phyloP scores from a whole-genome alignment of 2,113 vertebrate genomes.

The Pogonocichla stellata region DNA sequence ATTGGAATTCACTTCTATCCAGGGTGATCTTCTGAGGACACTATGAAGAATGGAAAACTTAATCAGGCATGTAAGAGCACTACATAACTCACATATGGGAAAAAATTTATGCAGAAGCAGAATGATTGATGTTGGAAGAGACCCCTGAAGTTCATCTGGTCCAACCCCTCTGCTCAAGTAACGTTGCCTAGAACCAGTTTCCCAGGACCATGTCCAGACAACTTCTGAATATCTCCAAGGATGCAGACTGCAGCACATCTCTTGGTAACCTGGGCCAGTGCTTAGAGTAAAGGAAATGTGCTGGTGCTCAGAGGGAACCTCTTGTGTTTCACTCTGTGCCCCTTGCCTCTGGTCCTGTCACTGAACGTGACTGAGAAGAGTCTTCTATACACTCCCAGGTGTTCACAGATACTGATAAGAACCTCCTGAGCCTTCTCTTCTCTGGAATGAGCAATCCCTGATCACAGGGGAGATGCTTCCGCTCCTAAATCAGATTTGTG shows the following conservation, averaged over 20 bases:
- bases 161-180: background rate
- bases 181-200: background rate
- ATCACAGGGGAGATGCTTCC: background rate
- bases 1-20: background rate
- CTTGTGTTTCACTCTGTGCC: background rate
- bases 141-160: background rate
- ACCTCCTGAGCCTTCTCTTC: background rate
- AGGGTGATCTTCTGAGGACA: background rate
- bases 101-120: background rate
- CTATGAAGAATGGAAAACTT: background rate
- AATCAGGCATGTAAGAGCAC: background rate
- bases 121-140: background rate
- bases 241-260: background rate
- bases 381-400: background rate
- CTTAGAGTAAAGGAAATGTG: background rate
- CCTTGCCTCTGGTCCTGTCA: background rate
- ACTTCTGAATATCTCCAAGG: background rate
- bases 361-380: background rate
- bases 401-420: background rate
- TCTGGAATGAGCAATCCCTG: background rate
- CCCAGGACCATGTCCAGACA: too few relatives aligned
- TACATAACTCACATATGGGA: background rate
- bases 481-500: background rate
- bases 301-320: background rate
- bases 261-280: background rate